Conservation (phyloP, 1,140 invertebrate genomes). For the Cherax destructor region DNA sequence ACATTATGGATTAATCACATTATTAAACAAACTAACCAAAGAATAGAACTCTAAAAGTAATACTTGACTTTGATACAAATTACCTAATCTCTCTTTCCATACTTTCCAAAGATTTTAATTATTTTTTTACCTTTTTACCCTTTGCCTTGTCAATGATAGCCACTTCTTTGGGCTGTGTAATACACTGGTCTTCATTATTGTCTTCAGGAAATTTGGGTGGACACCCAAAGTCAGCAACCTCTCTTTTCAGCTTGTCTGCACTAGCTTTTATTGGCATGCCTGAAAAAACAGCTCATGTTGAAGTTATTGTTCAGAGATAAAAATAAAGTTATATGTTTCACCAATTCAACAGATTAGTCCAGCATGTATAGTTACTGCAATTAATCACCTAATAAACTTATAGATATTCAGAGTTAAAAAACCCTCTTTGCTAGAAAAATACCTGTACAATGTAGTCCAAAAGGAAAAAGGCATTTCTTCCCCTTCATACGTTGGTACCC, state of each 20-base stretch:
- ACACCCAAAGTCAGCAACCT: constrained; percentile 90
- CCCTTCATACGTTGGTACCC: constrained; percentile 94
- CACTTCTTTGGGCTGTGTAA: constrained; percentile 76
- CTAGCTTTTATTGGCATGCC: constrained; percentile 83
- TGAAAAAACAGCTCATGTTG: neutral
- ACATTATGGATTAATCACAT: too few relatives aligned
- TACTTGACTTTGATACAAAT: too few relatives aligned
- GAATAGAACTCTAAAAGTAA: too few relatives aligned
- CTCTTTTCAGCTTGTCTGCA: constrained; percentile 97
- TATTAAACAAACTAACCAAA: too few relatives aligned
- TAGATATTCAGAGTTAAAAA: neutral
- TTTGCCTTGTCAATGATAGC: too few relatives aligned
- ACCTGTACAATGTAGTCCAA: constrained; percentile 99
- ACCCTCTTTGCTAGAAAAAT: constrained; percentile 73
- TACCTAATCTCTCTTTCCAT: too few relatives aligned
- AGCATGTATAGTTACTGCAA: neutral
- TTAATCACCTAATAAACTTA: neutral
- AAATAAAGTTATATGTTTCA: too few relatives aligned
- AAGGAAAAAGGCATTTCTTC: constrained; percentile 95
- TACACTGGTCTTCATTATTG: constrained; percentile 75
- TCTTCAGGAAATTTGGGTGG: constrained; percentile 92
- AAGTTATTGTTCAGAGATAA: neutral
- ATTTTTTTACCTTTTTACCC: too few relatives aligned
- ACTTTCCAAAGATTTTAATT: too few relatives aligned
- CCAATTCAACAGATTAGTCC: too few relatives aligned